Evolutionary conservation across 1,140 invertebrate genomes (phyloP).

Genomic region (Anastatus disparis): DNA sequence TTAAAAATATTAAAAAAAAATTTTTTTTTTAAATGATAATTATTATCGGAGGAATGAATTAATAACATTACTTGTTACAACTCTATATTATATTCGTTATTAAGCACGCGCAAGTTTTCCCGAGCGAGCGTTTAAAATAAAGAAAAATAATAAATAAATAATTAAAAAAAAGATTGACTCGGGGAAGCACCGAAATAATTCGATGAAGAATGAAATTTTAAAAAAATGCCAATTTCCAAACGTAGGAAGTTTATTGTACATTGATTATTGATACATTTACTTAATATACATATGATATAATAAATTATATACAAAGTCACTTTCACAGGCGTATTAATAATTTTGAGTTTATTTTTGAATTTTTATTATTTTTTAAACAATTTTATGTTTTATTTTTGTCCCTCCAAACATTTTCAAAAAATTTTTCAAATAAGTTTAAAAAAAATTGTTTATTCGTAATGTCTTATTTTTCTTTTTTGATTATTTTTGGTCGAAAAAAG

Average conservation of each 20-base stretch:
- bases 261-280: constrained; percentile 67
- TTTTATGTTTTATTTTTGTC: constrained; percentile 22
- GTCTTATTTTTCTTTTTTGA: not conserved
- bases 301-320: constrained; percentile 68
- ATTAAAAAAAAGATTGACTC: constrained; percentile 41
- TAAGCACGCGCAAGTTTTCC: constrained; percentile 42
- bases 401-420: not conserved
- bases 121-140: constrained; percentile 46
- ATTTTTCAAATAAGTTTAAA: not conserved
- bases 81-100: constrained; percentile 51
- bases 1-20: not conserved
- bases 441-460: not conserved
- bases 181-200: too few relatives aligned
- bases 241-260: constrained; percentile 67
- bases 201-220: constrained; percentile 47
- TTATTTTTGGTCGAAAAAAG: not conserved
- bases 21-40: too few relatives aligned
- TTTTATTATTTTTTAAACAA: constrained; percentile 1
- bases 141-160: too few relatives aligned
- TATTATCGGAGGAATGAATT: constrained; percentile 43
- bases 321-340: constrained; percentile 45
- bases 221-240: constrained; percentile 50
- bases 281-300: constrained; percentile 55
- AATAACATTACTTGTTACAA: constrained; percentile 52
- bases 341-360: constrained; percentile 41